A percentile compares a stretch with the other conserved stretches of the same genome.
phyloP scores from a whole-genome alignment of 2,888 invertebrate genomes.

The Limnephilus marmoratus region DNA sequence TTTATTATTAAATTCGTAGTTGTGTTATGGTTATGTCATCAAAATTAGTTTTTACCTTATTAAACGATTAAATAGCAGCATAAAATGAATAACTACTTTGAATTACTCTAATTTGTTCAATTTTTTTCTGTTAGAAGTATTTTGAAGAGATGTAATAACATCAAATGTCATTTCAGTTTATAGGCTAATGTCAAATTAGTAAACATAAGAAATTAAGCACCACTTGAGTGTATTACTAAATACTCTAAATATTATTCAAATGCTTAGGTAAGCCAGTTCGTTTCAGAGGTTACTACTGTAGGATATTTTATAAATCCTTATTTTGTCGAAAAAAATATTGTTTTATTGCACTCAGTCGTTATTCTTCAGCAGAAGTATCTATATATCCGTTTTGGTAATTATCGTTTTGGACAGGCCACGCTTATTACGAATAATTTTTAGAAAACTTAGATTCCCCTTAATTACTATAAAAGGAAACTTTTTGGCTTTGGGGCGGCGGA shows the following conservation, averaged over 20 bases:
- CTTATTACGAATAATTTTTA: too few species aligned
- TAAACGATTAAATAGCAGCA: neutral
- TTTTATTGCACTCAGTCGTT: too few species aligned
- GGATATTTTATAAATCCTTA: too few species aligned
- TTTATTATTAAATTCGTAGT: slow-evolving; percentile 36
- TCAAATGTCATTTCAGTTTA: neutral
- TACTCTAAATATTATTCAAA: neutral
- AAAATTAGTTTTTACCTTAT: slow-evolving; percentile 22
- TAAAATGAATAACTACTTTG: neutral
- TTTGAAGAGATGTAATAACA: neutral
- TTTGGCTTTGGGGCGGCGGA: too few species aligned
- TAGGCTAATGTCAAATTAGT: neutral
- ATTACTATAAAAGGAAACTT: too few species aligned
- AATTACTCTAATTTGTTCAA: neutral
- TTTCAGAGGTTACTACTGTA: too few species aligned
- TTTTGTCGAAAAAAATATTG: too few species aligned
- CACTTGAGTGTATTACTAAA: neutral
- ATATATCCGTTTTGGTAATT: too few species aligned
- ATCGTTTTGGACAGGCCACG: too few species aligned
- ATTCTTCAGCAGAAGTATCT: too few species aligned
- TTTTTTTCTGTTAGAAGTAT: neutral
- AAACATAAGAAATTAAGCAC: neutral
- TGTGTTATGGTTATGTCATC: slow-evolving; percentile 64
- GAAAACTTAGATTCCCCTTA: too few species aligned
- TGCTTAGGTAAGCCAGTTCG: too few species aligned